phyloP scores from a whole-genome alignment of 1,140 invertebrate genomes.

The Thaumetopoea pityocampa region DNA sequence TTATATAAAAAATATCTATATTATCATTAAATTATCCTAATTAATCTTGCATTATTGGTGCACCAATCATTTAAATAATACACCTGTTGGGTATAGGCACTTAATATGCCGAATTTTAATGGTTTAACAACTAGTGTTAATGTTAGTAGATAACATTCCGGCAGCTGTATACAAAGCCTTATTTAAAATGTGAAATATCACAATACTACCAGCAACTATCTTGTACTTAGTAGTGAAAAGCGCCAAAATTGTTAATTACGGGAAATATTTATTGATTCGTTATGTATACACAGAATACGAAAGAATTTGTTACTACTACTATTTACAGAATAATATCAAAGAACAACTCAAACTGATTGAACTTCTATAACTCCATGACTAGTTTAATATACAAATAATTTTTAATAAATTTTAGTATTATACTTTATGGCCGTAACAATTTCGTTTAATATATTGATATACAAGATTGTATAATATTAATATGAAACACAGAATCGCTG shows the following conservation, averaged over 20 bases:
- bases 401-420: conserved; percentile 23
- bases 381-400: conserved; percentile 35
- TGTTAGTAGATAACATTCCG: conserved; percentile 72
- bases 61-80: conserved; percentile 40
- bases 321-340: conserved; percentile 41
- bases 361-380: conserved; percentile 38
- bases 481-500: conserved; percentile 69
- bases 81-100: too few species aligned
- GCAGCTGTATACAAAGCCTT: conserved; percentile 74
- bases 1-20: conserved; percentile 7
- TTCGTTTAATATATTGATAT: conserved; percentile 70
- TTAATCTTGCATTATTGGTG: conserved; percentile 35
- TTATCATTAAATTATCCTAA: conserved; percentile 6
- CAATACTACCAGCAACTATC: conserved; percentile 50
- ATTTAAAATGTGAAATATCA: conserved; percentile 52
- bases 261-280: conserved; percentile 31
- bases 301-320: conserved; percentile 33
- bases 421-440: conserved; percentile 44
- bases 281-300: conserved; percentile 19
- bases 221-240: conserved; percentile 44
- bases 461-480: conserved; percentile 74
- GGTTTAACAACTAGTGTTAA: conserved; percentile 41
- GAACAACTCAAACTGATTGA: too few species aligned
- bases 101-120: background rate
- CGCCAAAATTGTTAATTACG: conserved; percentile 57